Evolutionary conservation across 2,888 invertebrate species (phyloP), one percentile per base, ranked within the genome.

Genomic region (Microctonus aethiopoides): DNA sequence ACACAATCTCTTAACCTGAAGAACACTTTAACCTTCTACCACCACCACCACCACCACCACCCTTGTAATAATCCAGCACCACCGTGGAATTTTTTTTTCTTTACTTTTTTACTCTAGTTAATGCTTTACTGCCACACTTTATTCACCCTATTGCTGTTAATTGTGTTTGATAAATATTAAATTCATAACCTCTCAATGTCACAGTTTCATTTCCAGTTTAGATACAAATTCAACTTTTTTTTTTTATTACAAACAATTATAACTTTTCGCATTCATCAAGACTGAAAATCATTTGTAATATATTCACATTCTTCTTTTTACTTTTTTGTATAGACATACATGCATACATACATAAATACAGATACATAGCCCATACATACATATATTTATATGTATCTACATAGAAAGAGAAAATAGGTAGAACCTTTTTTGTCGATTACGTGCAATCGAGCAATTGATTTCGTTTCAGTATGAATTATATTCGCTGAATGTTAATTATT

Each of bases 211-310:
- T n/a, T 54, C 46, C 16, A 7, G 9, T 46, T 46, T 0, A 1
- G n/a, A n/a, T n/a, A n/a, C n/a, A n/a, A n/a, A n/a, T n/a, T n/a
- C n/a, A n/a, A n/a, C n/a, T n/a, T n/a, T n/a, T n/a, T n/a, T 16
- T 46, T 41, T 62, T 34, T 57, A 46, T 22, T 5, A 29, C 24
- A 36, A 51, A 72, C n/a, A n/a, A n/a, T n/a, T n/a, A n/a, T n/a
- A n/a, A n/a, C n/a, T 36, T 63, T 75, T 75, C 72, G 76, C 81
- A 81, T 81, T 81, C 81, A 80, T 81, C 89, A 78, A 89, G 81
- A n/a, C n/a, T 74, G 89, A 89, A 81, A 89, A 89, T 71, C 88
- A 46, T 46, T 16, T n/a, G 16, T 16, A 16, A 46, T 46, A 46
- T 29, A 5, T 7, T 5, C 20, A 1, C 16, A 5, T 16, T 46